Conservation (phyloP, 2,888 invertebrate genomes). For the Hemithea aestivaria region DNA sequence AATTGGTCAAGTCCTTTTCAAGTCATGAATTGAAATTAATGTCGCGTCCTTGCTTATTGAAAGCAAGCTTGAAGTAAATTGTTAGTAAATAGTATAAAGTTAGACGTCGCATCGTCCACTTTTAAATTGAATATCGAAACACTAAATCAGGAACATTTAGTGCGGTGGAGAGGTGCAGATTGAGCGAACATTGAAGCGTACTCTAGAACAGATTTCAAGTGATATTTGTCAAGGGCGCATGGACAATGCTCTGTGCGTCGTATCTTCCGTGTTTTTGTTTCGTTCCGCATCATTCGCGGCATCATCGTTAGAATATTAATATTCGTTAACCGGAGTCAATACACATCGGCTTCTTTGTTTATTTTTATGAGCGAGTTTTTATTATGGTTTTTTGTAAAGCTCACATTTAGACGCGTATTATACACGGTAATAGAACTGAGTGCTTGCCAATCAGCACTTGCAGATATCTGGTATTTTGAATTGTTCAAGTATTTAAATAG, state of each 20-base stretch:
- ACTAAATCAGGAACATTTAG: too few species aligned
- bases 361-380: slow-evolving; percentile 38
- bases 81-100: too few species aligned
- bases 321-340: slow-evolving; percentile 43
- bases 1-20: too few species aligned
- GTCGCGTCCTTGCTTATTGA: slow-evolving; percentile 19
- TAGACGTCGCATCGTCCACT: too few species aligned
- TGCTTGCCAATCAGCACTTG: slow-evolving; percentile 13
- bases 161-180: too few species aligned
- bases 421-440: slow-evolving; percentile 31
- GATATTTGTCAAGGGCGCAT: slow-evolving; percentile 56
- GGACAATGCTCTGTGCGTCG: slow-evolving; percentile 57
- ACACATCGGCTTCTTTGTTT: slow-evolving; percentile 45
- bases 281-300: slow-evolving; percentile 57
- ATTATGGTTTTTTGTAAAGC: slow-evolving; percentile 36
- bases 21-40: too few species aligned
- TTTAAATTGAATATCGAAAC: too few species aligned
- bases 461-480: slow-evolving; percentile 13
- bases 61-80: too few species aligned
- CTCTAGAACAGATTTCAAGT: slow-evolving; percentile 23
- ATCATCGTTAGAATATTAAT: slow-evolving; percentile 70
- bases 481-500: slow-evolving; percentile 22
- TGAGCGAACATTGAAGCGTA: too few species aligned
- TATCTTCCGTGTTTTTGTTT: slow-evolving; percentile 70
- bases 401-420: slow-evolving; percentile 31